Evolutionary conservation across 2,797 vertebrate species (phyloP).

Genomic region (Argyrosomus regius): DNA sequence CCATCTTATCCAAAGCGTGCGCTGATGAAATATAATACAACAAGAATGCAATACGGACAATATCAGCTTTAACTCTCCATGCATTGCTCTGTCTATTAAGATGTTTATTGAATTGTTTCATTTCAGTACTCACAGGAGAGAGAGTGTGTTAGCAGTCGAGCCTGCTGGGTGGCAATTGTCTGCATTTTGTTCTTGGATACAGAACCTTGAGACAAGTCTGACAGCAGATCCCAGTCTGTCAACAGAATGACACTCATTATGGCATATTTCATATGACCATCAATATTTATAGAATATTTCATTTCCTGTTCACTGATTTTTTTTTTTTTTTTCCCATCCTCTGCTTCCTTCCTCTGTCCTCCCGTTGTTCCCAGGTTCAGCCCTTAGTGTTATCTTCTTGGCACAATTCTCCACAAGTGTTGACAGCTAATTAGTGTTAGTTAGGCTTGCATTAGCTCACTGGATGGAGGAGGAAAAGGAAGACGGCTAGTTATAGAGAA

Average conservation of each 20-base stretch:
- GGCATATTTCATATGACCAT: not conserved
- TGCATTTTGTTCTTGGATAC: conserved; percentile 86
- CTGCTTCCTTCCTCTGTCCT: not conserved
- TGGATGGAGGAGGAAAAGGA: not conserved
- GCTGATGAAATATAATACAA: not conserved
- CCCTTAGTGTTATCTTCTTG: not conserved
- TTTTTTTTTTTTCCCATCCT: not conserved
- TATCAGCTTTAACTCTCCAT: not conserved
- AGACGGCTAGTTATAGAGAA: not conserved
- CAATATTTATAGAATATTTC: not conserved
- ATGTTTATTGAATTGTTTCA: too few relatives aligned
- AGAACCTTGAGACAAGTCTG: conserved; percentile 86
- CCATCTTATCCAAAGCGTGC: not conserved
- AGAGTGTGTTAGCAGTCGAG: conserved; percentile 86
- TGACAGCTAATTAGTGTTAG: conserved; percentile 2
- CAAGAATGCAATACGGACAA: not conserved
- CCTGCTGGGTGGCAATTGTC: conserved; percentile 85
- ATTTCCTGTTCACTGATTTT: not conserved
- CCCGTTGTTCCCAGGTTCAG: not conserved
- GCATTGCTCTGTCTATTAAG: not conserved
- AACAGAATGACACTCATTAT: conserved; percentile 17
- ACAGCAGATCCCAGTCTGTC: conserved; percentile 90
- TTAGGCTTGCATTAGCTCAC: not conserved
- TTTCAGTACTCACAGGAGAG: conserved; percentile 88
- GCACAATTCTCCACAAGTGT: not conserved